Percentiles rank a stretch among this genome's conserved stretches.
phyloP scores from a whole-genome alignment of 2,797 vertebrate species.

The Oreortyx pictus region DNA sequence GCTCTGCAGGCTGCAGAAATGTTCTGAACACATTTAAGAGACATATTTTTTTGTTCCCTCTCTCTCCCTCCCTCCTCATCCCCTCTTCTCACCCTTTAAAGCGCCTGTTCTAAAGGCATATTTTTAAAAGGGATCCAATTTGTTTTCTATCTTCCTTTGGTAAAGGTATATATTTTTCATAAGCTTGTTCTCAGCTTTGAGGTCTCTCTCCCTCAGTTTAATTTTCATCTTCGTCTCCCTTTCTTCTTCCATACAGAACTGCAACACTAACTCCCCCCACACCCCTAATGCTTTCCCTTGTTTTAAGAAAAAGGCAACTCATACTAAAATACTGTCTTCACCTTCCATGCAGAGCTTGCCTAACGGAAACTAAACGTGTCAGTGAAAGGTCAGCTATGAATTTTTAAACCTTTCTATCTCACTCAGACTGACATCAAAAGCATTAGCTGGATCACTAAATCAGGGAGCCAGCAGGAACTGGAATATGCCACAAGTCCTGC shows the following conservation, averaged over 20 bases:
- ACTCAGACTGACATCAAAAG: conserved; percentile 64
- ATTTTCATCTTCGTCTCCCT: conserved; percentile 34
- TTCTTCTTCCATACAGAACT: conserved; percentile 20
- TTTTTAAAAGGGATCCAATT: conserved; percentile 73
- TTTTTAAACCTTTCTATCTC: conserved; percentile 72
- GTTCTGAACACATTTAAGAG: conserved; percentile 79
- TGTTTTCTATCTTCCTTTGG: conserved; percentile 77
- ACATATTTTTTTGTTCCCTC: conserved; percentile 60
- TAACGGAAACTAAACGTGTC: conserved; percentile 47
- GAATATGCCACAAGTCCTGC: conserved; percentile 64
- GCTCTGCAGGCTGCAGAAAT: conserved; percentile 78
- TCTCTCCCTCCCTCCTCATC: not conserved
- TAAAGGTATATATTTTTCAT: conserved; percentile 77
- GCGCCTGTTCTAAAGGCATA: conserved; percentile 76
- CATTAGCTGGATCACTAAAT: conserved; percentile 71
- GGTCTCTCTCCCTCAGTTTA: conserved; percentile 16
- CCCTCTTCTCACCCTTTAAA: conserved; percentile 64
- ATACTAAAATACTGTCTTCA: not conserved
- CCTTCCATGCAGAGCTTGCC: not conserved
- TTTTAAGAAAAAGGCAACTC: conserved; percentile 59
- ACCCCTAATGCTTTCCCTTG: not conserved
- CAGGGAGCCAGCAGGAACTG: conserved; percentile 44
- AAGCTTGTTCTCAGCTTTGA: conserved; percentile 53
- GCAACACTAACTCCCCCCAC: not conserved
- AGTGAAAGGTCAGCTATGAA: conserved; percentile 72